phyloP scores from a whole-genome alignment of 64 coral and sea anemone genomes.

The Orbicella faveolata region DNA sequence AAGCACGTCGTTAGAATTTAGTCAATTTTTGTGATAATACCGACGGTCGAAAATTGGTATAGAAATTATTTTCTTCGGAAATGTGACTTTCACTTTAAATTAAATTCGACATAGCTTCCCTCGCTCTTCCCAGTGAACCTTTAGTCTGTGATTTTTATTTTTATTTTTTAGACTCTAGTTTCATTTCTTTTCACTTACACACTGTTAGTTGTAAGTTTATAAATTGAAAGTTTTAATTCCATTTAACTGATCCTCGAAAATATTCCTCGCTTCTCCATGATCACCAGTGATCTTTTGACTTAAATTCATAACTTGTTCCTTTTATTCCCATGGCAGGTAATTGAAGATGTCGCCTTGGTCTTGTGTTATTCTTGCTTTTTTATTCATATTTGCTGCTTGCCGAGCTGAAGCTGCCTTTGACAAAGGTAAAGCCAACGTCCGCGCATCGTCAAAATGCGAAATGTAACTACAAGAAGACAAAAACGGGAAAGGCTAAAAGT shows the following conservation, averaged over 20 bases:
- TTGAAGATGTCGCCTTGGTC: not conserved
- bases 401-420: constrained; percentile 1
- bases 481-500: not conserved
- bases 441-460: not conserved
- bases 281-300: constrained; percentile 30
- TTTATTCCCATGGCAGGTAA: constrained; percentile 12
- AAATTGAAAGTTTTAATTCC: not conserved
- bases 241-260: too few relatives aligned
- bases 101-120: not conserved
- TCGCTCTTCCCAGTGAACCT: not conserved
- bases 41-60: not conserved
- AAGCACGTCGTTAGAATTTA: not conserved
- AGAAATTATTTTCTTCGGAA: not conserved
- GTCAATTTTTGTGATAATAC: not conserved
- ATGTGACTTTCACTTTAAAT: not conserved
- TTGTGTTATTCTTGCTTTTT: not conserved
- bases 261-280: not conserved
- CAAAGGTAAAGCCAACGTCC: not conserved
- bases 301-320: not conserved
- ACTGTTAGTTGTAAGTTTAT: not conserved
- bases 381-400: not conserved
- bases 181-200: too few relatives aligned
- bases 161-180: too few relatives aligned
- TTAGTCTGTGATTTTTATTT: too few relatives aligned
- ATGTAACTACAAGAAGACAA: not conserved